These are phyloP conservation scores for Agrochola lychnidis DNA, from an alignment of 2,888 invertebrate genomes.

Conservation along the genomic window DNA sequence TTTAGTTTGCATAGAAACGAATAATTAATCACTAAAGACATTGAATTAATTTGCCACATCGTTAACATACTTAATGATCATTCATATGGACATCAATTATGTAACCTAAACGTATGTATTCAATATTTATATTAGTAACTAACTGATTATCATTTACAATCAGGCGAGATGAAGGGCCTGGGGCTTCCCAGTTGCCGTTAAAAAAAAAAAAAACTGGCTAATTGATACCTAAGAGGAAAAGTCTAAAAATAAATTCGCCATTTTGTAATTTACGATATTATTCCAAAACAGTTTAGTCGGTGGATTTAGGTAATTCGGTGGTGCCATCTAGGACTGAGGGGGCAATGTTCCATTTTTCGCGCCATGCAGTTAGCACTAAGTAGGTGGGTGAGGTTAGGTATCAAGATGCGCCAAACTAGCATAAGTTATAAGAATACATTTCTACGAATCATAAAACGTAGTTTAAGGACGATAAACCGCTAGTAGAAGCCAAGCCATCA, in stretches of 20 bases:
- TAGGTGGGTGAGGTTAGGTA: background rate
- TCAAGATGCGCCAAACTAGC: background rate
- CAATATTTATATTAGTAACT: conserved; percentile 5
- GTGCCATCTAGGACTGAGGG: too few relatives aligned
- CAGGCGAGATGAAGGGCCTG: too few relatives aligned
- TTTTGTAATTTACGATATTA: background rate
- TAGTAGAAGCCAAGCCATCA: conserved; percentile 2
- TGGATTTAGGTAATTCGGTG: too few relatives aligned
- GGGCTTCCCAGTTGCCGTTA: too few relatives aligned
- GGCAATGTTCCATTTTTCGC: background rate
- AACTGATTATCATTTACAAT: background rate
- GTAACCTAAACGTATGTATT: background rate
- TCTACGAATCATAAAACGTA: background rate
- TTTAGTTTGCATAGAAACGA: conserved; percentile 42
- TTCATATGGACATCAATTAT: conserved; percentile 12
- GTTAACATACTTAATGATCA: conserved; percentile 30
- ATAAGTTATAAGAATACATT: background rate
- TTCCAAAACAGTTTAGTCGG: too few relatives aligned
- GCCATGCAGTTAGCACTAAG: background rate
- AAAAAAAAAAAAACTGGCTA: too few relatives aligned
- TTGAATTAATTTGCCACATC: conserved; percentile 34
- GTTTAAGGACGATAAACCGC: conserved; percentile 4
- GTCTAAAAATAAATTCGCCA: background rate
- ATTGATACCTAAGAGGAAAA: background rate
- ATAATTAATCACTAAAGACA: conserved; percentile 33